Conservation (phyloP, 2,113 vertebrate genomes). For the Rhea americana region DNA sequence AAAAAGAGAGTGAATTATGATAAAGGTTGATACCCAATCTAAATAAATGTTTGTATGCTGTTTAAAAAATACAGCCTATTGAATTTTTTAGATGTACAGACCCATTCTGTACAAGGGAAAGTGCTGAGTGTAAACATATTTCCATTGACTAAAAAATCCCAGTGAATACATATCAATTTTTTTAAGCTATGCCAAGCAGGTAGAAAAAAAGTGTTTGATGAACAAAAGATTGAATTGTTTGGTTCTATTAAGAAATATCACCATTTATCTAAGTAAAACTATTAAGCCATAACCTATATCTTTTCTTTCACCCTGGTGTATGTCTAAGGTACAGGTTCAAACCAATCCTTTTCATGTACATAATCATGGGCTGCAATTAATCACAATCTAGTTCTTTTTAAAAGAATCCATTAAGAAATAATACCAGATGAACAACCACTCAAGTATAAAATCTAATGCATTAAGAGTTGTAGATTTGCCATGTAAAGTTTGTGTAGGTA, state of each 20-base stretch:
- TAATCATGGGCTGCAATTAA: slow-evolving; percentile 64
- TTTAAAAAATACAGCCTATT: neutral
- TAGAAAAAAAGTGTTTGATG: neutral
- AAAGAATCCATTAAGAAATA: slow-evolving; percentile 69
- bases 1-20: neutral
- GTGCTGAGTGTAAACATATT: neutral
- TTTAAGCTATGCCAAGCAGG: neutral
- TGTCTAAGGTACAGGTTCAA: slow-evolving; percentile 61
- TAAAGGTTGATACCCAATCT: neutral
- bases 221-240: slow-evolving; percentile 48
- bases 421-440: slow-evolving; percentile 31
- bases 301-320: slow-evolving; percentile 63
- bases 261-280: slow-evolving; percentile 65
- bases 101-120: neutral
- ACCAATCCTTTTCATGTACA: slow-evolving; percentile 59
- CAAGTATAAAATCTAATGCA: slow-evolving; percentile 57
- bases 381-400: slow-evolving; percentile 62
- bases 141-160: neutral
- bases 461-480: slow-evolving; percentile 52
- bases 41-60: slow-evolving; percentile 19
- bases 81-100: neutral
- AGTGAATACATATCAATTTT: neutral
- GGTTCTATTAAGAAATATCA: slow-evolving; percentile 59
- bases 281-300: slow-evolving; percentile 59
- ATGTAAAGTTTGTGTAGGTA: slow-evolving; percentile 50